phyloP scores from a whole-genome alignment of 1,140 invertebrate species.

The Lucilia sericata region DNA sequence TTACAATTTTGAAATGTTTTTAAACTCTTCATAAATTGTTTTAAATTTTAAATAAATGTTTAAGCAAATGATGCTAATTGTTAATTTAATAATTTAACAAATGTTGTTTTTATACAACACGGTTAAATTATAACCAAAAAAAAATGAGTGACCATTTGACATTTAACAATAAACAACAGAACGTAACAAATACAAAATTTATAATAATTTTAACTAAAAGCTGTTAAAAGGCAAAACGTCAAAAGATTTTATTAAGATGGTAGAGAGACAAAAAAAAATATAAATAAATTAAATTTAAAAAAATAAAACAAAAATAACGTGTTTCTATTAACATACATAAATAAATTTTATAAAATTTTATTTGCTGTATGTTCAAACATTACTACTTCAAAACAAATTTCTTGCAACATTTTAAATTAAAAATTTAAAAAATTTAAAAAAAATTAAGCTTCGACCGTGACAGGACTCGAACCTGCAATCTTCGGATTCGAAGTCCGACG shows the following conservation, averaged over 20 bases:
- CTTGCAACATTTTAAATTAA: not conserved
- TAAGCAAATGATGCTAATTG: not conserved
- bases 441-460: conserved; percentile 75
- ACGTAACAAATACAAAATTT: not conserved
- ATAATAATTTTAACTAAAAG: not conserved
- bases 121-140: not conserved
- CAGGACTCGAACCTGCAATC: conserved; percentile 92
- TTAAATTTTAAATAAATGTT: not conserved
- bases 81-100: not conserved
- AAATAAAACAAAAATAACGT: no score
- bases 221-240: no score
- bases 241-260: conserved; percentile 1
- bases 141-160: not conserved
- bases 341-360: no score
- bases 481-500: conserved; percentile 93
- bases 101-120: not conserved
- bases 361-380: not conserved
- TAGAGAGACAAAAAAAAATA: not conserved
- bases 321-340: not conserved
- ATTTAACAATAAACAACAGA: not conserved
- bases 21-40: no score
- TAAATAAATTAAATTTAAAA: not conserved
- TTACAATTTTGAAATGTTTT: no score
- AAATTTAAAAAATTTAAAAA: not conserved
- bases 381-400: conserved; percentile 4